Evolutionary conservation across 2,113 vertebrate species (phyloP), one percentile per base, ranked within the genome.

Genomic region (Otolemur garnettii): DNA sequence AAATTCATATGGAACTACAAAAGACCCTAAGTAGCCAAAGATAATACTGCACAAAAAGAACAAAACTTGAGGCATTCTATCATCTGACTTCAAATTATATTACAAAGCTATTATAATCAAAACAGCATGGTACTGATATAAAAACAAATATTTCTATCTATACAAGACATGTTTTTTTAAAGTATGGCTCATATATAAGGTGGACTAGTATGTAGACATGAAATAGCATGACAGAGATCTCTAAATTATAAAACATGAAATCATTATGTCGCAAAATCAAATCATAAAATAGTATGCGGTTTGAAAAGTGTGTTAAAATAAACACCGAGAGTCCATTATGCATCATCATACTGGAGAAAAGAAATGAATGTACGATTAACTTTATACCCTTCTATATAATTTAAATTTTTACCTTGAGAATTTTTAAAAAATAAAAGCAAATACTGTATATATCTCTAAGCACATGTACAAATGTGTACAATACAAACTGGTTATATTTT

Each of bases 371-470:
- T 57, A 71, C 2, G 17, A 74, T 90, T 85, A 66, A 80, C 5
- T 50, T 72, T 59, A 85, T 59, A 86, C 3, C 5, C 7, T 26
- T 74, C 55, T 50, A 17, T 59, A 45, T 0, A 90, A n/a, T 86
- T 72, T 45, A 7, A 80, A 59, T 30, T 66, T 93, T 90, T 79
- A 89, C 79, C 74, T 79, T 64, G 21, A 90, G 33, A 84, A 59
- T 35, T 78, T 93, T 19, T 1, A 80, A 68, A 75, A 93, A 66
- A 38, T 66, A 79, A 30, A 69, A 82, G 26, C 35, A 79, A 69
- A 53, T 50, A 82, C n/a, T 59, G 8, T 9, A 1, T 9, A 4
- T 33, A 19, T 66, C 7, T 59, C 74, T 53, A 84, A 17, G 66
- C 12, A 64, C 38, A 18, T 22, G 62, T 22, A 82, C 4, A n/a